phyloP scores from a whole-genome alignment of 2,113 vertebrate genomes.

The Ifrita kowaldi region DNA sequence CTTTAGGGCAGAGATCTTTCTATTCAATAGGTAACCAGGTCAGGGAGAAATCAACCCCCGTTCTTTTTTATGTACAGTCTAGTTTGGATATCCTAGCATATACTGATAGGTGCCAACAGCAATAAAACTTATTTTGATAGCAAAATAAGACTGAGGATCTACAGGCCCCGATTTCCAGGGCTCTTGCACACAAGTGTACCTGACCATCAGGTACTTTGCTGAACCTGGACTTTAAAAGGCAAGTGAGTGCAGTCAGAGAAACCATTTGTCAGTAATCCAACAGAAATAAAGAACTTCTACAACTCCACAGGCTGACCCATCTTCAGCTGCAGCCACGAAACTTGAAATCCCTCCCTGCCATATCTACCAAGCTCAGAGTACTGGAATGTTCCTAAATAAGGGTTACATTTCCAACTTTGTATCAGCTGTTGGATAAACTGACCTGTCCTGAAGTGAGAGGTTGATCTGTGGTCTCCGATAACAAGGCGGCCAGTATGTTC shows the following conservation, averaged over 20 bases:
- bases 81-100: neutral
- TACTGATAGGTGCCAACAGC: neutral
- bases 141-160: neutral
- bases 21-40: neutral
- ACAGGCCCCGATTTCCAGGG: neutral
- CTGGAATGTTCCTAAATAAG: neutral
- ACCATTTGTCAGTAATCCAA: neutral
- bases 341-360: neutral
- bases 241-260: neutral
- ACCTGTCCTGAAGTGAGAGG: slow-evolving; percentile 85
- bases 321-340: neutral
- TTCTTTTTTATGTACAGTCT: neutral
- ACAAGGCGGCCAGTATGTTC: slow-evolving; percentile 83
- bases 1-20: neutral
- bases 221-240: neutral
- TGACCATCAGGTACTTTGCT: neutral
- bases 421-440: slow-evolving; percentile 60
- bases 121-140: neutral
- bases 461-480: slow-evolving; percentile 84
- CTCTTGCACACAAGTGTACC: neutral
- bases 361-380: neutral
- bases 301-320: neutral
- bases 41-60: neutral
- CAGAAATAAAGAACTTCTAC: neutral
- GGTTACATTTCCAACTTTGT: neutral